A percentile compares a stretch with the other conserved stretches of the same genome.
Conservation (phyloP, 2,113 vertebrate genomes). For the Aplodontia rufa region DNA sequence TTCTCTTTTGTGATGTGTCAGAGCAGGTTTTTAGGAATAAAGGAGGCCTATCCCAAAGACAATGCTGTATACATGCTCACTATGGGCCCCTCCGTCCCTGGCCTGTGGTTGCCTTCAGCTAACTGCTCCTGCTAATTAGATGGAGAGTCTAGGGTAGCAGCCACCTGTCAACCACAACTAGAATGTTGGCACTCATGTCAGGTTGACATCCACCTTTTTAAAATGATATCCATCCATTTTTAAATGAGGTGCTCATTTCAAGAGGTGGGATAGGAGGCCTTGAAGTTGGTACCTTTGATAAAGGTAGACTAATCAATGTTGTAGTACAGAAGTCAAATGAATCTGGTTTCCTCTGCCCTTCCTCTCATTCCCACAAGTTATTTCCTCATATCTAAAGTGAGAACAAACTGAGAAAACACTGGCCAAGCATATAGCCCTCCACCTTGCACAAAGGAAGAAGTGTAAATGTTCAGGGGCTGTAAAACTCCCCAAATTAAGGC, state of each 20-base stretch:
- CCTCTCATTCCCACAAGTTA: background rate
- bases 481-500: background rate
- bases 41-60: background rate
- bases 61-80: too few species aligned
- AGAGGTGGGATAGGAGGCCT: background rate
- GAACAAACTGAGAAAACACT: background rate
- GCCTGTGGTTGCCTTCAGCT: too few species aligned
- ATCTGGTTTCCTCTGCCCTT: background rate
- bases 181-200: background rate
- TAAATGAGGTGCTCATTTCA: background rate
- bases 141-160: background rate
- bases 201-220: accelerated
- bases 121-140: background rate
- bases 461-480: background rate
- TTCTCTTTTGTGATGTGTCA: background rate
- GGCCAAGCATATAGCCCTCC: background rate
- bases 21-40: background rate
- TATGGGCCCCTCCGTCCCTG: background rate
- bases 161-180: accelerated
- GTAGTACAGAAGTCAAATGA: background rate
- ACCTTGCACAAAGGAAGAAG: accelerated
- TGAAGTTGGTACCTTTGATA: background rate
- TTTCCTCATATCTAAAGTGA: background rate
- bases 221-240: background rate
- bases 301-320: background rate